Evolutionary conservation across 2,797 vertebrate species (phyloP), one percentile per base, ranked within the genome.

Genomic region (Galago senegalensis): DNA sequence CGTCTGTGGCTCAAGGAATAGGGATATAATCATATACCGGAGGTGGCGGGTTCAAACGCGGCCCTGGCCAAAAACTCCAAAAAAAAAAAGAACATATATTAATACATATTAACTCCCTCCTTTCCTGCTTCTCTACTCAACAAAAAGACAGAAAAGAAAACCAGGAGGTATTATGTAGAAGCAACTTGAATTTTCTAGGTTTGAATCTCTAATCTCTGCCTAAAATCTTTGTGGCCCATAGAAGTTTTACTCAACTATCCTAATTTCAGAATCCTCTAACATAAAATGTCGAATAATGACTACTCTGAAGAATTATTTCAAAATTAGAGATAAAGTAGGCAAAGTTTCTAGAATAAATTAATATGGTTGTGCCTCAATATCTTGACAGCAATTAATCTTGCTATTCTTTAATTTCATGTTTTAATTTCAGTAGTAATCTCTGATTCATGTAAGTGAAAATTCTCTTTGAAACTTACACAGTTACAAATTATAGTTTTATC

Each of bases 301-400:
- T 63, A 40, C 17, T 61, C 6, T 34, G 13, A 10, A 87, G 3
- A 90, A 60, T 69, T 86, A 63, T 87, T 91, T 93, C 13, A 80
- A 86, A 60, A 92, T 67, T 56, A 75, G 58, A 80, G 14, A 88
- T 53, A 37, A 72, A 40, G 9, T 34, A 27, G 34, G 4, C 58
- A 79, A 89, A 88, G 46, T 21, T 92, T 34, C 23, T 10, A 92
- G n/a, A 89, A 82, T 79, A 70, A 88, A 91, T 37, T 79, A 72
- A 93, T 5, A 79, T 43, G 56, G 16, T 23, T 92, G 37, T 34
- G 2, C 81, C 27, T 88, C 40, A 80, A 60, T 85, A 70, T n/a
- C 18, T n/a, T 67, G 81, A 70, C 27, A 20, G 31, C 40, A 70
- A 56, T 69, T 56, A 89, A 92, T 79, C 27, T 84, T 93, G 7